phyloP scores from a whole-genome alignment of 2,888 invertebrate species.

The Lamellibrachia columna region DNA sequence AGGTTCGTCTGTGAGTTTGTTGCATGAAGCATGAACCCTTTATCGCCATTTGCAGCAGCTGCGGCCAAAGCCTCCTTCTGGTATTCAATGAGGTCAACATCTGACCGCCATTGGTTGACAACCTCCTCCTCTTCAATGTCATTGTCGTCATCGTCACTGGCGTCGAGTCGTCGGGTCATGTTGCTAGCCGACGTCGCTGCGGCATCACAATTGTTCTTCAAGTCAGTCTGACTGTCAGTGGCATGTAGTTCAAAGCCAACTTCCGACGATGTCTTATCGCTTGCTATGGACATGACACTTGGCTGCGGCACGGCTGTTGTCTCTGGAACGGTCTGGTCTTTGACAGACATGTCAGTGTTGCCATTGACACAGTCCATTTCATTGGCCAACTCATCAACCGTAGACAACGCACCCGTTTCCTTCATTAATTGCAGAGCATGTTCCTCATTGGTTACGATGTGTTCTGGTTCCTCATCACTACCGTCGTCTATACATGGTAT shows the following conservation, averaged over 20 bases:
- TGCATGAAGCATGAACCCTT: neutral
- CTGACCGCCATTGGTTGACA: neutral
- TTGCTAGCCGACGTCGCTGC: neutral
- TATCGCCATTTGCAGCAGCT: neutral
- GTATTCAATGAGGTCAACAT: neutral
- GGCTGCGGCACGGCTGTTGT: neutral
- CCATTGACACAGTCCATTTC: neutral
- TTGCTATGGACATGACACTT: neutral
- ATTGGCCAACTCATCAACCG: neutral
- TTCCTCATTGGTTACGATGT: neutral
- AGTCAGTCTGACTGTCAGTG: neutral
- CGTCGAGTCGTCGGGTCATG: neutral
- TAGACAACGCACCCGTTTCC: neutral
- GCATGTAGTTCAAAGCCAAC: conserved; percentile 13
- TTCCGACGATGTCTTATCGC: conserved; percentile 13
- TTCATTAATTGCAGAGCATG: neutral
- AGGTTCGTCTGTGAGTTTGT: conserved; percentile 7
- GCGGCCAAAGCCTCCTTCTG: neutral
- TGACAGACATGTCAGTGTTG: neutral
- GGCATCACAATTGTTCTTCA: neutral
- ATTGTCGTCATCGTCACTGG: conserved; percentile 8
- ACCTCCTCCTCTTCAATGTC: neutral
- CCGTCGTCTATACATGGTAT: neutral
- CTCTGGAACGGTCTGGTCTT: neutral
- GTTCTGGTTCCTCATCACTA: neutral